Evolutionary conservation across 2,888 invertebrate genomes (phyloP).

Genomic region (Mythimna lalbum): DNA sequence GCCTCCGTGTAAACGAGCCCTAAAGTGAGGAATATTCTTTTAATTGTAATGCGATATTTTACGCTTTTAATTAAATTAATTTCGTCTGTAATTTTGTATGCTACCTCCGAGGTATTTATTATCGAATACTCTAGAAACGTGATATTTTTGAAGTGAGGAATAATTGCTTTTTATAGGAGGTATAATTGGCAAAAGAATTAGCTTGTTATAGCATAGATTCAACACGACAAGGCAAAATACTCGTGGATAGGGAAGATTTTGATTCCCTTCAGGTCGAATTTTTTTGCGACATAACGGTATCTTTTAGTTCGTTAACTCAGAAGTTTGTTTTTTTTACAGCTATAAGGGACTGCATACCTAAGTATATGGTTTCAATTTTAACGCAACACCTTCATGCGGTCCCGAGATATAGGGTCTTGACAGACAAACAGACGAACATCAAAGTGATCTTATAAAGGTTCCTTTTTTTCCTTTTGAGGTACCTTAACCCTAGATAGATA

Average conservation of each 20-base stretch:
- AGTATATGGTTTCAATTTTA: no score
- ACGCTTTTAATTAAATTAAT: conserved; percentile 43
- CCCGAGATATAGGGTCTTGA: no score
- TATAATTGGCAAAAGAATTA: conserved; percentile 2
- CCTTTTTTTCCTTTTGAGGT: no score
- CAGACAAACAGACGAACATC: no score
- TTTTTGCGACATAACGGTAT: no score
- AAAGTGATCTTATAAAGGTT: no score
- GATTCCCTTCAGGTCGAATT: no score
- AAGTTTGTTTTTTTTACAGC: no score
- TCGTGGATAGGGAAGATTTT: background rate
- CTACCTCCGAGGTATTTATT: conserved; percentile 4
- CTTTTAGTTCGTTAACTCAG: no score
- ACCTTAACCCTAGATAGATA: no score
- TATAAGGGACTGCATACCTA: no score
- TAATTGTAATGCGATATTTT: conserved; percentile 53
- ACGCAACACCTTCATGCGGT: no score
- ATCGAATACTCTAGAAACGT: conserved; percentile 27
- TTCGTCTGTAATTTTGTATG: conserved; percentile 34
- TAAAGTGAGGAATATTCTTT: conserved; percentile 41
- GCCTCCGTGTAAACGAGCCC: conserved; percentile 22
- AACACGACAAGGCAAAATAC: background rate
- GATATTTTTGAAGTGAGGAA: conserved; percentile 29
- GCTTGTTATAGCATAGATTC: conserved; percentile 7
- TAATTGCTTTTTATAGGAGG: conserved; percentile 37